phyloP scores from a whole-genome alignment of 1,140 invertebrate species.

The Chymomyza costata region DNA sequence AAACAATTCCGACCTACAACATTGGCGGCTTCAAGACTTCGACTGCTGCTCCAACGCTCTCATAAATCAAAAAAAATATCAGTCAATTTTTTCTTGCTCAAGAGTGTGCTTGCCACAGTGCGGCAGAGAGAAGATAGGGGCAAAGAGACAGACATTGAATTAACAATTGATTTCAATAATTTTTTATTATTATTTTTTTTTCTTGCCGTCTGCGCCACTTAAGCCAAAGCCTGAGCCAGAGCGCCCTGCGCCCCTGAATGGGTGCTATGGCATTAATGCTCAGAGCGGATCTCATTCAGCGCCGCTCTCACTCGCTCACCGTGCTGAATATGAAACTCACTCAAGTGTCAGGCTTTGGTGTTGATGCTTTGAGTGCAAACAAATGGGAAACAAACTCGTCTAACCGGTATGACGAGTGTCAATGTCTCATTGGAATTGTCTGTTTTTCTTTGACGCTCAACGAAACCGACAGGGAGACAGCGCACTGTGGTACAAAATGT shows the following conservation, averaged over 20 bases:
- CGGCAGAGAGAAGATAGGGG: neutral
- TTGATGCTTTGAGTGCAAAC: conserved; percentile 11
- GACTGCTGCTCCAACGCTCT: too few species aligned
- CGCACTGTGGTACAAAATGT: conserved; percentile 42
- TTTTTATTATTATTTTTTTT: conserved; percentile 69
- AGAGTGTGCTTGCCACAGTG: neutral
- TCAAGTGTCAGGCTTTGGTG: conserved; percentile 23
- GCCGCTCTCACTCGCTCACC: conserved; percentile 11
- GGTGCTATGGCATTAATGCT: neutral
- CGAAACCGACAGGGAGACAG: conserved; percentile 49
- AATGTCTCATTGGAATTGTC: conserved; percentile 71
- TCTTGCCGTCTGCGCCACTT: conserved; percentile 35
- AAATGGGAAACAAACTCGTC: conserved; percentile 47
- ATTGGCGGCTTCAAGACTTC: too few species aligned
- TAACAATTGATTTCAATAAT: conserved; percentile 73
- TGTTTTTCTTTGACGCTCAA: conserved; percentile 59
- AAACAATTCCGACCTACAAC: too few species aligned
- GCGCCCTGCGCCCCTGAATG: too few species aligned
- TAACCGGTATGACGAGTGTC: conserved; percentile 70
- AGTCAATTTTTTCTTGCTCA: conserved; percentile 60
- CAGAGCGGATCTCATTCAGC: conserved; percentile 8
- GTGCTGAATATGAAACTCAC: conserved; percentile 56
- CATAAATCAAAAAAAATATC: conserved; percentile 71
- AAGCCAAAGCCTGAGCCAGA: conserved; percentile 11
- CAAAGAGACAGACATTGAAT: conserved; percentile 72